phyloP scores from a whole-genome alignment of 2,113 vertebrate species.

The Tragelaphus buxtoni region DNA sequence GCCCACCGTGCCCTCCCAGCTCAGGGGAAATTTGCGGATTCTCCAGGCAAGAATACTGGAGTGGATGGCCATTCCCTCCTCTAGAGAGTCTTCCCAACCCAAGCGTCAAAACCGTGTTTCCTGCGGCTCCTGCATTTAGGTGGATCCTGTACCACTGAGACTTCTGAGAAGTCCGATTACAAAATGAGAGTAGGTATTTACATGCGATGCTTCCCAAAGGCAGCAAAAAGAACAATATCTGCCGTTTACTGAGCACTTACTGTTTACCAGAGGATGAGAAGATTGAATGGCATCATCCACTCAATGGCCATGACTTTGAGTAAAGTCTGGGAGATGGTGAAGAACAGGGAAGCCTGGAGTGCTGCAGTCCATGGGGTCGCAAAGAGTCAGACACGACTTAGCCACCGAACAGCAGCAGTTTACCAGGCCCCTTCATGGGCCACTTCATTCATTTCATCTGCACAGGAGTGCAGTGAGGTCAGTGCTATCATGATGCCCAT shows the following conservation, averaged over 20 bases:
- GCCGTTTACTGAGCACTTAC: not conserved
- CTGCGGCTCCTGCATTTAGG: not conserved
- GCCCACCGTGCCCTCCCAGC: accelerated
- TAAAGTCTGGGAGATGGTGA: not conserved
- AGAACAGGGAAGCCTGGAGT: too few species aligned
- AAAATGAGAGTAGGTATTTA: not conserved
- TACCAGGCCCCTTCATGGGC: not conserved
- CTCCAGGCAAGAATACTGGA: not conserved
- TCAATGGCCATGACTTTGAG: not conserved
- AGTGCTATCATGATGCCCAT: not conserved
- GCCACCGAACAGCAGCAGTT: not conserved
- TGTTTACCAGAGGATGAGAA: not conserved
- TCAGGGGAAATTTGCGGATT: not conserved
- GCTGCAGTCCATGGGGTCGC: accelerated
- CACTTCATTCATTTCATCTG: too few species aligned
- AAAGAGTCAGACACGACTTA: not conserved
- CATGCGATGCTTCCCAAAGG: not conserved
- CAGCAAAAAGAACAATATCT: not conserved
- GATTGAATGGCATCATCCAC: not conserved
- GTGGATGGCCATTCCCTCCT: not conserved
- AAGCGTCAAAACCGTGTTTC: not conserved
- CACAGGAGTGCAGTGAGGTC: not conserved
- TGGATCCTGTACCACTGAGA: not conserved
- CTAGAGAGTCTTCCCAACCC: not conserved
- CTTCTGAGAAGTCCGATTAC: not conserved